Conservation (phyloP, 2,888 invertebrate genomes). For the Amblyjoppa proteus region DNA sequence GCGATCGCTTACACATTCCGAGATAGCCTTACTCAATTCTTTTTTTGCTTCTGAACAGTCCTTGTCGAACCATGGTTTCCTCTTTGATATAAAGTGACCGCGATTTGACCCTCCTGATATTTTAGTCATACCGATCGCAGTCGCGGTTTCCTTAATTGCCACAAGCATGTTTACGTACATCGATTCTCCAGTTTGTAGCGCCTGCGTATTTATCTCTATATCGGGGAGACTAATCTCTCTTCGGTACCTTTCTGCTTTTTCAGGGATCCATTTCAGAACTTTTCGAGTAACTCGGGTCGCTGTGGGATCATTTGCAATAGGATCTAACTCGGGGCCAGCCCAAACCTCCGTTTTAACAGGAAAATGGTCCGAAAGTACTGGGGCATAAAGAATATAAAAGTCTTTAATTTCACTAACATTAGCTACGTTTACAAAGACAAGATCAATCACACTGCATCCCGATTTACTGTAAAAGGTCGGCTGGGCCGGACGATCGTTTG, state of each 20-base stretch:
- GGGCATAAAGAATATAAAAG: no score
- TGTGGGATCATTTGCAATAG: neutral
- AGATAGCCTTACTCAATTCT: neutral
- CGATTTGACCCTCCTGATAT: no score
- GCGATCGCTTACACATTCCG: neutral
- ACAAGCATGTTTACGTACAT: slow-evolving; percentile 10
- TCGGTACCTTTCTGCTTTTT: neutral
- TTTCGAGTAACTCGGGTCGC: neutral
- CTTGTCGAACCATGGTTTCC: neutral
- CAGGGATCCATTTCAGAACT: slow-evolving; percentile 7
- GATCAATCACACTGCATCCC: no score
- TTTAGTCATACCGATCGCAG: no score
- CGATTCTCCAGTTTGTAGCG: neutral
- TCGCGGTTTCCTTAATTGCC: slow-evolving; percentile 14
- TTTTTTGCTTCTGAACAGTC: neutral
- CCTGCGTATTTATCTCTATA: neutral
- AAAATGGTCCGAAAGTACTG: no score
- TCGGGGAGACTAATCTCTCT: neutral
- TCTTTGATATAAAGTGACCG: no score
- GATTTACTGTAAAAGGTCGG: no score
- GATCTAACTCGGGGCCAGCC: neutral
- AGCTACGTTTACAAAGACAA: no score
- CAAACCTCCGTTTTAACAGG: no score
- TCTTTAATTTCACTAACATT: no score
- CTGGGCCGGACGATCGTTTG: no score